A percentile compares a stretch with the other conserved stretches of the same genome.
phyloP scores from a whole-genome alignment of 1,140 invertebrate species.

The Chymomyza costata region DNA sequence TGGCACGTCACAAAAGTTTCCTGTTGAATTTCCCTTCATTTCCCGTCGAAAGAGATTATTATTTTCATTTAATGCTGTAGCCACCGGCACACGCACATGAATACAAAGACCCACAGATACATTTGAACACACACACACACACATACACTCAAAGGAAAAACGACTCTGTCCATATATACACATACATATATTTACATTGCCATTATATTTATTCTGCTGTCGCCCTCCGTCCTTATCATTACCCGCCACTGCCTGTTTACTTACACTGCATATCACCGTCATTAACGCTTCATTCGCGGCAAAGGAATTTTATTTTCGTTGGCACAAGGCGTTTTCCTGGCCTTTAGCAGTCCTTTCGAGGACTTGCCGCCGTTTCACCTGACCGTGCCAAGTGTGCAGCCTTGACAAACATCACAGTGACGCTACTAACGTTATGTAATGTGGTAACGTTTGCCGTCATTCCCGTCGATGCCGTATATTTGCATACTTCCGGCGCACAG shows the following conservation, averaged over 20 bases:
- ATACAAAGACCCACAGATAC: slow-evolving; percentile 19
- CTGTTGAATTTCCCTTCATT: slow-evolving; percentile 71
- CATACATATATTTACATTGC: slow-evolving; percentile 9
- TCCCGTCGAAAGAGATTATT: slow-evolving; percentile 68
- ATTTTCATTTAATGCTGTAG: slow-evolving; percentile 59
- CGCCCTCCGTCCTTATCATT: too few relatives aligned
- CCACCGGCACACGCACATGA: slow-evolving; percentile 47
- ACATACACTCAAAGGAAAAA: not conserved
- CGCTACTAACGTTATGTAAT: not conserved
- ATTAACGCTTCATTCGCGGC: slow-evolving; percentile 61
- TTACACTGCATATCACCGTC: slow-evolving; percentile 40
- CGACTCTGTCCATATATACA: slow-evolving; percentile 16
- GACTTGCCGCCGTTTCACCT: slow-evolving; percentile 18
- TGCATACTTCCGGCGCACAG: slow-evolving; percentile 67
- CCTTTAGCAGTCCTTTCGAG: too few relatives aligned
- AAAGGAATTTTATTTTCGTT: slow-evolving; percentile 13
- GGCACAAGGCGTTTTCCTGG: slow-evolving; percentile 30
- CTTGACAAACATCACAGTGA: slow-evolving; percentile 13
- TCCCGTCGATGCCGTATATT: slow-evolving; percentile 54
- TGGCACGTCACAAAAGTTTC: slow-evolving; percentile 67
- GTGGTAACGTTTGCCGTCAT: not conserved
- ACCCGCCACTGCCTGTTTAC: slow-evolving; percentile 56
- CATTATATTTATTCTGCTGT: slow-evolving; percentile 35
- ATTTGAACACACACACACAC: not conserved
- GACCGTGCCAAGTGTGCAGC: slow-evolving; percentile 22